Evolutionary conservation across 1,140 invertebrate genomes (phyloP).

Genomic region (Atta texana): DNA sequence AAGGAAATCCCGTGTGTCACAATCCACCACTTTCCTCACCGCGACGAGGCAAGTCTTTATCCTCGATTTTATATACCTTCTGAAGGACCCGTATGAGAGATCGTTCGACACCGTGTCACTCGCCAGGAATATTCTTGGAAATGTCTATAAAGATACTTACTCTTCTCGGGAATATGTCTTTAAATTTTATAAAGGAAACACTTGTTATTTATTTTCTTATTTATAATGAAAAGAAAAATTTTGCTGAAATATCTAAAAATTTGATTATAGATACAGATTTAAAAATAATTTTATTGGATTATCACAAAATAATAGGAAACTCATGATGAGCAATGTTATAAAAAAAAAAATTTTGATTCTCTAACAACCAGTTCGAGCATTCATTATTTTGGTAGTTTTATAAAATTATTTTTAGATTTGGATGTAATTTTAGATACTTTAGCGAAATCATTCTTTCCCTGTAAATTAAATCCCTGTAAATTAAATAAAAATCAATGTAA

Average conservation of each 20-base stretch:
- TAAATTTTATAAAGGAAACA: not conserved
- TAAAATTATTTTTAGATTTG: too few relatives aligned
- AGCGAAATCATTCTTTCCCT: too few relatives aligned
- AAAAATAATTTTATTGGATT: too few relatives aligned
- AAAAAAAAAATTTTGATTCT: too few relatives aligned
- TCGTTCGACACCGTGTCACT: not conserved
- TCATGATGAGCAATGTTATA: too few relatives aligned
- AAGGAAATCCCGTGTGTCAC: constrained; percentile 57
- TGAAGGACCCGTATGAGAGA: constrained; percentile 10
- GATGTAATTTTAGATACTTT: too few relatives aligned
- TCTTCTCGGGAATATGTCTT: not conserved
- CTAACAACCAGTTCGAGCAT: too few relatives aligned
- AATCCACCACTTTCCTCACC: constrained; percentile 47
- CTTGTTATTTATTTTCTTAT: not conserved
- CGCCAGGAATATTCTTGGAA: constrained; percentile 19
- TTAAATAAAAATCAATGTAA: not conserved
- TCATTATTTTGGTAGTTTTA: too few relatives aligned
- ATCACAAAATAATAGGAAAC: too few relatives aligned
- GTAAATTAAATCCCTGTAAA: not conserved
- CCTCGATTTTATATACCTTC: constrained; percentile 34
- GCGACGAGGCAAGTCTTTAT: constrained; percentile 29
- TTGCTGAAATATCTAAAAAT: too few relatives aligned
- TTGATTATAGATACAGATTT: too few relatives aligned
- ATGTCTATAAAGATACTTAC: not conserved
- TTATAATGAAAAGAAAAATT: not conserved